A percentile compares a stretch with the other conserved stretches of the same genome.
Conservation (phyloP, 2,113 vertebrate genomes). For the Octodon degus region DNA sequence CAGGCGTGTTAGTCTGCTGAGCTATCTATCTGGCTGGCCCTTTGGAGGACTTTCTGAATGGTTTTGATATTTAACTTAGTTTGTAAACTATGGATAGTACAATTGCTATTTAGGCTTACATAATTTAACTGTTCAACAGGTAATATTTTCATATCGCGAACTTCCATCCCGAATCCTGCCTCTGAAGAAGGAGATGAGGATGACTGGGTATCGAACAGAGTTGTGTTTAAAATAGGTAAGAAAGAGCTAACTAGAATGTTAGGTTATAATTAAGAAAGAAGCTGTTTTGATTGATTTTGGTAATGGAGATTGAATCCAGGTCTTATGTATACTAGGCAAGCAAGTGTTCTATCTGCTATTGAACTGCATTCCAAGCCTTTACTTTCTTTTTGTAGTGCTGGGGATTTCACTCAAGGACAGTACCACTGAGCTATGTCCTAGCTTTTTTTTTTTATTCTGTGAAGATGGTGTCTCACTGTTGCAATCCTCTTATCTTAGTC, state of each 20-base stretch:
- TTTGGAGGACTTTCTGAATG: no score
- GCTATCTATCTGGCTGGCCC: no score
- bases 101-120: conserved; percentile 29
- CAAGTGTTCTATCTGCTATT: background rate
- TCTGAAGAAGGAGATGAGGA: conserved; percentile 95
- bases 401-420: background rate
- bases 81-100: conserved; percentile 49
- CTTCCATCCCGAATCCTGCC: conserved; percentile 86
- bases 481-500: background rate
- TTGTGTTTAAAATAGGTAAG: conserved; percentile 97
- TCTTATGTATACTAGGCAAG: background rate
- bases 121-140: conserved; percentile 86
- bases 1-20: no score
- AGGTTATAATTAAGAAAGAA: conserved; percentile 36
- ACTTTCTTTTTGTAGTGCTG: background rate
- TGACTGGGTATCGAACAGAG: conserved; percentile 90
- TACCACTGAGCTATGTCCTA: background rate
- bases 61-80: conserved; percentile 14
- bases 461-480: background rate
- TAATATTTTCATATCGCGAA: conserved; percentile 98
- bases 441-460: background rate
- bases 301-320: background rate
- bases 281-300: background rate
- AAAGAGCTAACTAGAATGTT: conserved; percentile 23
- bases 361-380: background rate